Evolutionary conservation across 37 sponge, comb jelly and placozoan genomes (phyloP), one percentile per base, ranked within the genome.

Genomic region (Hormiphora californensis): DNA sequence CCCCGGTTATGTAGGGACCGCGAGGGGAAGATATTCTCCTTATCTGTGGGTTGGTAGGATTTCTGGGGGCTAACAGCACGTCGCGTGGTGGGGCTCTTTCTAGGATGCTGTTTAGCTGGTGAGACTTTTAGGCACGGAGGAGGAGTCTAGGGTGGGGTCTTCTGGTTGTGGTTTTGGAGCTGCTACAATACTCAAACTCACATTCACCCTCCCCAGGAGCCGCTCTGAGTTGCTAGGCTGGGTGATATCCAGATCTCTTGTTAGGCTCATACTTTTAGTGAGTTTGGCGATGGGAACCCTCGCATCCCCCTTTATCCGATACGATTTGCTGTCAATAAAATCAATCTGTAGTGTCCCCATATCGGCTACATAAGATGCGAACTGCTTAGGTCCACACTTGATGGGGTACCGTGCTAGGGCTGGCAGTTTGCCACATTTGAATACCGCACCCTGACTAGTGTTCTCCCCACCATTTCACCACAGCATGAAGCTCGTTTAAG

Each of bases 391-490:
- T 1, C 81, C 81, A 73, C 81, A 73, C 43, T 73, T 73, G 5
- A 73, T 73, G 11, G 81, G 46, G 25, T 73, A 73, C 38, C 43
- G 40, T 5, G 81, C 81, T 4, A 73, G 40, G 8, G 46, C 81
- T 43, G 81, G 81, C 17, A 73, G 44, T 17, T 36, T 38, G 23
- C 23, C 38, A 15, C 36, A 39, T 15, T 11, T 32, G 46, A 73
- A 73, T 1, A 73, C 44, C 0, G 81, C 43, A 12, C 81, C 81
- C 46, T 73, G 81, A 21, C n/a, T 43, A 73, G 21, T 41, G 41
- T 40, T 73, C 81, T 28, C 81, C 81, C 81, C 81, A 73, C 81
- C 81, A 73, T n/a, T 73, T 73, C n/a, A 28, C n/a, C 40, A 73
- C 46, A 3, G 43, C 43, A 19, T 41, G 7, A 23, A 41, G 9